These are phyloP conservation scores for Drosophila seguyi DNA, from an alignment of 1,140 invertebrate species.

Conservation along the genomic window DNA sequence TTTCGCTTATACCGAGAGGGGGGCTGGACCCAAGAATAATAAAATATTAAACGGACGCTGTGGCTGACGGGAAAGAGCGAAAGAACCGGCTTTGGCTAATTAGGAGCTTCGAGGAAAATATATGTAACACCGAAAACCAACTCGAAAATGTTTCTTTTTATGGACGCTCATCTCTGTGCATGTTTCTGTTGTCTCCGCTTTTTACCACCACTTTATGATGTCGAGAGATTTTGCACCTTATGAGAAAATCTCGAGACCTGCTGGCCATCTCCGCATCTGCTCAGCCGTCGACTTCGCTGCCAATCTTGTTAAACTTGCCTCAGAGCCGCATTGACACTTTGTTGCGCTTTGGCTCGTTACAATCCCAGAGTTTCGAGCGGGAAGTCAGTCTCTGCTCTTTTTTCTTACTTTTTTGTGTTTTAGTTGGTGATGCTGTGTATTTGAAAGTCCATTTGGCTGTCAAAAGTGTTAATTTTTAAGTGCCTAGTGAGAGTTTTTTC, in stretches of 20 bases:
- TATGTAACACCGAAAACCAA: conserved; percentile 56
- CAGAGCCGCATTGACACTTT: conserved; percentile 76
- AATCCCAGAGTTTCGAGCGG: conserved; percentile 42
- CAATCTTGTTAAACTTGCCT: conserved; percentile 80
- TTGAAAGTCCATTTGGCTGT: conserved; percentile 83
- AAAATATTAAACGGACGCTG: conserved; percentile 49
- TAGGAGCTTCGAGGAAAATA: conserved; percentile 59
- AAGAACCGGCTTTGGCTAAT: conserved; percentile 63
- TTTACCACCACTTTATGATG: conserved; percentile 66
- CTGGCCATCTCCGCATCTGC: conserved; percentile 35
- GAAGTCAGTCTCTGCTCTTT: conserved; percentile 33
- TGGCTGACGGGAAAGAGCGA: conserved; percentile 22
- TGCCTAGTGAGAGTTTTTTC: conserved; percentile 79
- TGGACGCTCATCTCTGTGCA: conserved; percentile 69
- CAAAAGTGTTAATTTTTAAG: conserved; percentile 84
- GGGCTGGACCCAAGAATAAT: conserved; percentile 51
- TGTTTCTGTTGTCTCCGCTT: conserved; percentile 67
- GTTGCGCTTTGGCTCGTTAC: conserved; percentile 69
- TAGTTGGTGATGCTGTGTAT: conserved; percentile 53
- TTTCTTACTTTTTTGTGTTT: conserved; percentile 5
- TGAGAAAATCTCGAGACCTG: conserved; percentile 69
- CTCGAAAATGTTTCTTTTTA: conserved; percentile 60
- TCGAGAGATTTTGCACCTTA: conserved; percentile 81
- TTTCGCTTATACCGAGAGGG: conserved; percentile 27
- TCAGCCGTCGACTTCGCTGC: conserved; percentile 52